Evolutionary conservation across 1,140 invertebrate genomes (phyloP).

Genomic region (Pinna nobilis): DNA sequence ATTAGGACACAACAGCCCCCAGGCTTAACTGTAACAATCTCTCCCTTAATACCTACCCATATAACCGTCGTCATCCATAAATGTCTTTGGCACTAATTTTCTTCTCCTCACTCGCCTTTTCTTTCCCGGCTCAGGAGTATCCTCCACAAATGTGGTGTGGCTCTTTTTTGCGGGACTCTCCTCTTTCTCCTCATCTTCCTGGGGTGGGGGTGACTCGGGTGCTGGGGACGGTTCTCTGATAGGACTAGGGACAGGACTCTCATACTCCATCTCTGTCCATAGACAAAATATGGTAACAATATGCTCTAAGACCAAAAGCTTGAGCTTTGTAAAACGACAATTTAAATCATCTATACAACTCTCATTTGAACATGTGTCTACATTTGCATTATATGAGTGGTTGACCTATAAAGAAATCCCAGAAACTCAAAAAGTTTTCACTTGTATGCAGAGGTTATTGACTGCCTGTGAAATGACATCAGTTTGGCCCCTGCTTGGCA

Average conservation of each 20-base stretch:
- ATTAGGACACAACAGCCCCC: too few relatives aligned
- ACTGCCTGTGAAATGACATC: too few relatives aligned
- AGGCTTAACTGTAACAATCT: too few relatives aligned
- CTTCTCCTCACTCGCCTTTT: constrained; percentile 48
- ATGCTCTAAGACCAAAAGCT: too few relatives aligned
- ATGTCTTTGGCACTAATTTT: constrained; percentile 64
- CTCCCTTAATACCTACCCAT: constrained; percentile 56
- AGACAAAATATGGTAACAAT: background rate
- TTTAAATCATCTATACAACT: too few relatives aligned
- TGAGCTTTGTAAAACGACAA: too few relatives aligned
- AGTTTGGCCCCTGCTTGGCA: too few relatives aligned
- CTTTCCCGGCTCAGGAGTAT: constrained; percentile 22
- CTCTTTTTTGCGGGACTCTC: constrained; percentile 29
- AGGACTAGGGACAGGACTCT: constrained; percentile 51
- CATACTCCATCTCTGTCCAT: constrained; percentile 54
- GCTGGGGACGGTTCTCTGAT: constrained; percentile 44
- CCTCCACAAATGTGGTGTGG: constrained; percentile 12
- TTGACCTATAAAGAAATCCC: too few relatives aligned
- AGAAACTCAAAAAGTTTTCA: too few relatives aligned
- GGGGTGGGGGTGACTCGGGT: constrained; percentile 40
- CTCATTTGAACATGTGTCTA: too few relatives aligned
- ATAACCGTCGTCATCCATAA: constrained; percentile 67
- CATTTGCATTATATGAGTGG: too few relatives aligned
- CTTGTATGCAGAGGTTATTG: too few relatives aligned
- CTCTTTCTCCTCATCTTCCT: constrained; percentile 36